phyloP scores from a whole-genome alignment of 2,113 vertebrate species.

The Nerophis ophidion region DNA sequence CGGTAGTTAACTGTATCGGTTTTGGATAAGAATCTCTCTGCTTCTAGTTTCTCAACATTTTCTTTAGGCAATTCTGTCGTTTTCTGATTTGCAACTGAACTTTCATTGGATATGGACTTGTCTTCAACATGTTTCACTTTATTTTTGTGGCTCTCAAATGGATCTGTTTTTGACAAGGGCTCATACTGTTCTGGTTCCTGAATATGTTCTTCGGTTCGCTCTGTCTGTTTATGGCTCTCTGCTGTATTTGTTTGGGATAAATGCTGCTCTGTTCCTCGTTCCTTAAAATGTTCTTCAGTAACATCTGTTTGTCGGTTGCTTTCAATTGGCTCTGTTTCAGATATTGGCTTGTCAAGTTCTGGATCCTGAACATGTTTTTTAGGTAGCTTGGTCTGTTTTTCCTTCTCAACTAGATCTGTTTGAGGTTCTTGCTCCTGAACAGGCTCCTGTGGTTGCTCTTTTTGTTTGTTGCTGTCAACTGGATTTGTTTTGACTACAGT shows the following conservation, averaged over 20 bases:
- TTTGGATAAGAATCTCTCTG: not conserved
- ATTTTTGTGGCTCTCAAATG: not conserved
- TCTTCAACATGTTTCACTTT: not conserved
- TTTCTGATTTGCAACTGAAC: not conserved
- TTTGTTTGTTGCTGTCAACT: constrained; percentile 9
- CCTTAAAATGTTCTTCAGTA: too few species aligned
- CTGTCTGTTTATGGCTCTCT: not conserved
- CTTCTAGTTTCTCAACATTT: constrained; percentile 18
- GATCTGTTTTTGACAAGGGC: not conserved
- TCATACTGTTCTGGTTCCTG: not conserved
- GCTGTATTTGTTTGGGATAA: too few species aligned
- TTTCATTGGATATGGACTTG: not conserved
- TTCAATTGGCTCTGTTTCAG: not conserved
- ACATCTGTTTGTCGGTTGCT: not conserved
- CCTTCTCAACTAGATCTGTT: not conserved
- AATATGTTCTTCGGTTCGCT: not conserved
- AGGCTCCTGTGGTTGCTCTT: not conserved
- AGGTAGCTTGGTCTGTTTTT: not conserved
- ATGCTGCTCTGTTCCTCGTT: too few species aligned
- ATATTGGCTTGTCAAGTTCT: not conserved
- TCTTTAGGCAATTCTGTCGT: not conserved
- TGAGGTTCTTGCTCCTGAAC: not conserved
- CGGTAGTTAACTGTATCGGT: not conserved
- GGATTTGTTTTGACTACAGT: not conserved
- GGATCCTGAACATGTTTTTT: not conserved